phyloP scores from a whole-genome alignment of 2,113 vertebrate genomes.

The Neoarius graeffei region DNA sequence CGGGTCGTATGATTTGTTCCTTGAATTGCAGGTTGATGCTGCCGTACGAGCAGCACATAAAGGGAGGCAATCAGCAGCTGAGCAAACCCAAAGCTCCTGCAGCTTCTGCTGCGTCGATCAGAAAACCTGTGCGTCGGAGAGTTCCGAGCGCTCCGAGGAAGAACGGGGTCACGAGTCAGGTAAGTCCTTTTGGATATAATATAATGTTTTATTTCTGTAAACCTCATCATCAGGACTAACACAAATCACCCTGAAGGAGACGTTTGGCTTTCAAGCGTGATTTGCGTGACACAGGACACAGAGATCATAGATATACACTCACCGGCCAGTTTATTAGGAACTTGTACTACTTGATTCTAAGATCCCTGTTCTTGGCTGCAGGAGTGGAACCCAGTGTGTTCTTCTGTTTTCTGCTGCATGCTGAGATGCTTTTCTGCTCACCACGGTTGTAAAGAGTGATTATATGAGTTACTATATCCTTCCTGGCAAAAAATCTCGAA shows the following conservation, averaged over 20 bases:
- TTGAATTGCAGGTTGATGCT: slow-evolving; percentile 56
- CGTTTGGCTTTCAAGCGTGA: not conserved
- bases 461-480: too few species aligned
- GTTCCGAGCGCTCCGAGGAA: slow-evolving; percentile 10
- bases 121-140: slow-evolving; percentile 37
- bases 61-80: slow-evolving; percentile 62
- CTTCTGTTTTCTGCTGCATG: too few species aligned
- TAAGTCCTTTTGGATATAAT: not conserved
- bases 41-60: slow-evolving; percentile 72
- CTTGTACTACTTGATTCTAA: too few species aligned
- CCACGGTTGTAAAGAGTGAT: too few species aligned
- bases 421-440: too few species aligned
- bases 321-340: too few species aligned
- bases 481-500: too few species aligned
- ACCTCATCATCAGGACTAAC: not conserved
- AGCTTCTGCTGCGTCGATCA: not conserved
- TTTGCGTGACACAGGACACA: not conserved
- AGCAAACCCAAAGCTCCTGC: slow-evolving; percentile 37
- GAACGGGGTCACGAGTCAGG: slow-evolving; percentile 32
- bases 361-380: too few species aligned
- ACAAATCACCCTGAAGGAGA: not conserved
- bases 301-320: not conserved
- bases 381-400: too few species aligned
- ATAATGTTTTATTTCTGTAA: not conserved
- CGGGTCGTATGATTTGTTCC: not conserved